These are phyloP conservation scores for Eutrigla gurnardus DNA, from an alignment of 2,797 vertebrate genomes.

Conservation along the genomic window DNA sequence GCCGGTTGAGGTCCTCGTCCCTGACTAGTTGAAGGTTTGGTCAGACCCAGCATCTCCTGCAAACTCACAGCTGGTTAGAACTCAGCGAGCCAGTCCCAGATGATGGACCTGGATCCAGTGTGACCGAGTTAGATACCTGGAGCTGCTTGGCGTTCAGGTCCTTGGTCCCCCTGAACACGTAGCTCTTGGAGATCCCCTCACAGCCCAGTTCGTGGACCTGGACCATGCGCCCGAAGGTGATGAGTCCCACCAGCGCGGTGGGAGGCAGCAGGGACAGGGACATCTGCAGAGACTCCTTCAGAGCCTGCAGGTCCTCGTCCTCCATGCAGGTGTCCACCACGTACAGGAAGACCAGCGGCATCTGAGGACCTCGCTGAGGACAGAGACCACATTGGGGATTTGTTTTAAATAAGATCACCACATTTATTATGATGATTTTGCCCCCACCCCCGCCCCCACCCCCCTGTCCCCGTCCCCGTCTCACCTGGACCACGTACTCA, in stretches of 20 bases:
- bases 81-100: neutral
- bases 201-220: constrained; percentile 97
- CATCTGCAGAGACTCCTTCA: constrained; percentile 98
- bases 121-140: constrained; percentile 80
- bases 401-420: no score
- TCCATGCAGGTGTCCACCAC: constrained; percentile 99
- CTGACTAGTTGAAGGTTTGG: constrained; percentile 90
- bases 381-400: neutral
- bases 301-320: constrained; percentile 95
- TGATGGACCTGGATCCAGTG: no score
- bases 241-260: constrained; percentile 94
- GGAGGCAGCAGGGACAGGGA: constrained; percentile 94
- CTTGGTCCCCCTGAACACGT: constrained; percentile 96
- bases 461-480: neutral
- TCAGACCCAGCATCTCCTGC: constrained; percentile 96
- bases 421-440: no score
- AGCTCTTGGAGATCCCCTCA: constrained; percentile 97
- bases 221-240: constrained; percentile 97
- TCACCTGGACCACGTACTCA: constrained; percentile 98
- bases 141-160: constrained; percentile 95
- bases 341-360: constrained; percentile 97
- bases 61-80: constrained; percentile 10
- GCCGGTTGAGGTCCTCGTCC: constrained; percentile 89
- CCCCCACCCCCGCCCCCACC: no score
- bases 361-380: constrained; percentile 92